Evolutionary conservation across 2,797 vertebrate species (phyloP).

Genomic region (Remorina albescens): DNA sequence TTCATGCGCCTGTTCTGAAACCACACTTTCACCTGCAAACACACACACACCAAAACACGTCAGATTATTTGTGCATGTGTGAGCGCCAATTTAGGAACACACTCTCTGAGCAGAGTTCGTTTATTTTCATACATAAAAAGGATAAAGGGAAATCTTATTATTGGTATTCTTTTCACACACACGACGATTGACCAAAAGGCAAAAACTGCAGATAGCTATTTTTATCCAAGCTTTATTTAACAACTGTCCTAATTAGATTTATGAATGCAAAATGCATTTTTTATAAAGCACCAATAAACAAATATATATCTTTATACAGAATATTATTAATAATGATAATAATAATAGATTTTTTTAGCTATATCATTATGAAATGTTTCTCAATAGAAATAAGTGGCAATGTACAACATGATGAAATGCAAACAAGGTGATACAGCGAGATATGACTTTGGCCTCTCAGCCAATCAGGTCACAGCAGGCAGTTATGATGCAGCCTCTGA

Average conservation of each 20-base stretch:
- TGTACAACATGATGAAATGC: constrained; percentile 7
- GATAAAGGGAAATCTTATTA: no score
- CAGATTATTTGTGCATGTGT: fast-evolving
- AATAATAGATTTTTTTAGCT: no score
- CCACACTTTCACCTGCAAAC: constrained; percentile 94
- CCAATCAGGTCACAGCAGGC: constrained; percentile 27
- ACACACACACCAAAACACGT: background rate
- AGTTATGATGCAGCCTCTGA: background rate
- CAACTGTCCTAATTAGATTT: background rate
- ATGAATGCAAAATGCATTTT: no score
- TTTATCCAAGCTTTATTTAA: background rate
- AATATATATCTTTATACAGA: no score
- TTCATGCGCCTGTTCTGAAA: constrained; percentile 97
- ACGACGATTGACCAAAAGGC: background rate
- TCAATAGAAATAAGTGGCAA: background rate
- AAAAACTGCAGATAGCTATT: background rate
- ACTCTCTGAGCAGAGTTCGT: background rate
- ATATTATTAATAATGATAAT: no score
- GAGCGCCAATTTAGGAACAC: no score
- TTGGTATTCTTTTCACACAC: no score
- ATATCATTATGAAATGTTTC: background rate
- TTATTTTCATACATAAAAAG: background rate
- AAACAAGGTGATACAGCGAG: constrained; percentile 14
- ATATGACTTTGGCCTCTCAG: constrained; percentile 7
- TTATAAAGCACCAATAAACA: fast-evolving